Percentiles rank a stretch among this genome's conserved stretches.
These are phyloP conservation scores for Myripristis jacobus DNA, from an alignment of 2,797 vertebrate genomes.

Conservation along the genomic window DNA sequence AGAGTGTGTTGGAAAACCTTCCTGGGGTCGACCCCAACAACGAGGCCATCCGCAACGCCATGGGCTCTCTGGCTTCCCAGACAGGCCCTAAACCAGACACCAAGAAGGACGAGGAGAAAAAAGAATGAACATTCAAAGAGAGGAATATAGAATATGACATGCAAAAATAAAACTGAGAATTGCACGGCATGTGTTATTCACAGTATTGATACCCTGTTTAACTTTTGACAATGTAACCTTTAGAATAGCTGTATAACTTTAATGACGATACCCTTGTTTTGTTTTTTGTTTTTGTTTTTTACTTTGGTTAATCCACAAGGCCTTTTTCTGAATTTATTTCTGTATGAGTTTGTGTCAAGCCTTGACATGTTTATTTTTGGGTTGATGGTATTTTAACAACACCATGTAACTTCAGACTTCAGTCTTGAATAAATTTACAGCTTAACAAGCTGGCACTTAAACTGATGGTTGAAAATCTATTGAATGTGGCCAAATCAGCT, in stretches of 20 bases:
- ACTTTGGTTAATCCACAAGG: conserved; percentile 6
- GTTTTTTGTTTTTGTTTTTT: conserved; percentile 36
- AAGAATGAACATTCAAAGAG: conserved; percentile 75
- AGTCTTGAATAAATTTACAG: conserved; percentile 66
- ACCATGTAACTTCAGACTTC: conserved; percentile 25
- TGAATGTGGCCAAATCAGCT: neutral
- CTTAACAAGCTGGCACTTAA: conserved; percentile 15
- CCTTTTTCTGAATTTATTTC: conserved; percentile 4
- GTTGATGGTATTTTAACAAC: conserved; percentile 63
- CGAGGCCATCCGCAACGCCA: conserved; percentile 95
- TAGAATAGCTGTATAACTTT: conserved; percentile 36
- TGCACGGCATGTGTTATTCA: conserved; percentile 59
- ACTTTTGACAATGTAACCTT: conserved; percentile 35
- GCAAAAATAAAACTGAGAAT: conserved; percentile 52
- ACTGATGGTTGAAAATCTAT: conserved; percentile 8
- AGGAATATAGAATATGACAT: conserved; percentile 36
- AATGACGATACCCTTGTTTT: conserved; percentile 14
- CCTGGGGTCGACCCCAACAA: conserved; percentile 96
- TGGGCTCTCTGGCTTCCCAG: conserved; percentile 92
- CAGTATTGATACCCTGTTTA: conserved; percentile 33
- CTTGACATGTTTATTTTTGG: conserved; percentile 18
- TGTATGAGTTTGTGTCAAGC: conserved; percentile 33
- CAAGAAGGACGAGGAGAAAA: conserved; percentile 91
- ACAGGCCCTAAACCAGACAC: conserved; percentile 84
- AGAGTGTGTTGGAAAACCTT: conserved; percentile 96